Base-by-base conservation (phyloP, 2,888 invertebrate species). In the Phymatocera aterrima region DNA sequence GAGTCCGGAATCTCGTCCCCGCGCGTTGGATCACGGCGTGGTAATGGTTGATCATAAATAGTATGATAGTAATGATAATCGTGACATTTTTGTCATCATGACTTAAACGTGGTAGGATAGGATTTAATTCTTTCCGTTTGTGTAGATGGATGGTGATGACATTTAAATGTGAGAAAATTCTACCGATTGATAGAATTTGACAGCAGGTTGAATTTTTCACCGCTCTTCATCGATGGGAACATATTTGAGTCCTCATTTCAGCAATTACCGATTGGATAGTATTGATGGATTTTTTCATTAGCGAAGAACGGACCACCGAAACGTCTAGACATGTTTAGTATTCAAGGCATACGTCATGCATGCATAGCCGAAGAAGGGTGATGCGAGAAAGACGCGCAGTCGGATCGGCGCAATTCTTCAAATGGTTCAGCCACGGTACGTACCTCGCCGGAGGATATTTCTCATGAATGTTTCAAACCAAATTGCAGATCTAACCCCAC, bases 401-500 rank as follows among this genome's bases (percentile, higher is more conserved):
- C 84, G 84, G 83, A 87, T 84, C 78, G 84, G 84, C 84, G 86
- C 87, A 88, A 87, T 88, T 88, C 88, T 88, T 88, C 87, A 88
- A 89, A 87, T 85, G 86, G 81, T 86, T 86, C 75, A 79, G 79
- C 60, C 75, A 77, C 37, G 57, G 84, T 84, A 84, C 79, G 84
- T 81, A 84, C 83, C 83, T 82, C 81, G 83, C 82, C 82, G 80
- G 82, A 84, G 87, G 87, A 89, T 89, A 89, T 89, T 89, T 88
- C 89, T 89, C 89, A 89, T 89, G 88, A 89, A 89, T 89, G 88
- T 88, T 89, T 88, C 88, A 89, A 89, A 89, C 87, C 88, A 89
- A 89, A 89, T 89, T 88, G 89, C 88, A 86, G 87, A 88, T 89
- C 88, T 88, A 89, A 89, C 88, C 88, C 88, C 88, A 86, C 84